Percentiles rank a stretch among this genome's conserved stretches.
These are phyloP conservation scores for Myotis findleyi DNA, from an alignment of 2,797 vertebrate genomes.

Conservation along the genomic window DNA sequence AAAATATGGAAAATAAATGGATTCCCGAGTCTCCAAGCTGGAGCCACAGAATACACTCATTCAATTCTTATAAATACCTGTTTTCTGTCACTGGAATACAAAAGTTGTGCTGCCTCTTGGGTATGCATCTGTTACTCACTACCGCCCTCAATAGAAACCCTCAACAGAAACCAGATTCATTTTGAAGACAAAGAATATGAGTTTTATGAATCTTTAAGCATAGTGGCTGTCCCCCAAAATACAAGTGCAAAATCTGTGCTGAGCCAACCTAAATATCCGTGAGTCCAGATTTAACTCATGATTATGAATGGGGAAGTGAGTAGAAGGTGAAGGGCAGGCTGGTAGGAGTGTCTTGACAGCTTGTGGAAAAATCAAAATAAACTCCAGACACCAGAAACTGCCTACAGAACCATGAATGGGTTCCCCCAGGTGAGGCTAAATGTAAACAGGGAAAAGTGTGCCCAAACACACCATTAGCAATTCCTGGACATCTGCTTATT, in stretches of 20 bases:
- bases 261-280: constrained; percentile 34
- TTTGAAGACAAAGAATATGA: constrained; percentile 74
- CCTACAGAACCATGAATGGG: not conserved
- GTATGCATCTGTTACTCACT: constrained; percentile 69
- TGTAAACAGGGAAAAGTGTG: not conserved
- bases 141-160: constrained; percentile 32
- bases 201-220: constrained; percentile 69
- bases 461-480: not conserved
- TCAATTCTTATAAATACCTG: constrained; percentile 65
- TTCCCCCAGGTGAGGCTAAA: constrained; percentile 2
- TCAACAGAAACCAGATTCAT: constrained; percentile 68
- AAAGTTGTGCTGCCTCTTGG: constrained; percentile 62
- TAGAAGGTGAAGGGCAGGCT: not conserved
- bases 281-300: constrained; percentile 58
- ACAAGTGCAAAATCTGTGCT: constrained; percentile 57
- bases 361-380: constrained; percentile 32
- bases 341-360: constrained; percentile 53
- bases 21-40: constrained; percentile 32
- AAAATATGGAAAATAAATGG: constrained; percentile 64
- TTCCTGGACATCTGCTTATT: not conserved
- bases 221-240: constrained; percentile 24
- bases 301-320: constrained; percentile 52
- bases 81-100: constrained; percentile 63
- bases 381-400: constrained; percentile 38
- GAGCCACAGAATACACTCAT: constrained; percentile 58